Conservation (phyloP, 2,888 invertebrate genomes). For the Coelopa pilipes region DNA sequence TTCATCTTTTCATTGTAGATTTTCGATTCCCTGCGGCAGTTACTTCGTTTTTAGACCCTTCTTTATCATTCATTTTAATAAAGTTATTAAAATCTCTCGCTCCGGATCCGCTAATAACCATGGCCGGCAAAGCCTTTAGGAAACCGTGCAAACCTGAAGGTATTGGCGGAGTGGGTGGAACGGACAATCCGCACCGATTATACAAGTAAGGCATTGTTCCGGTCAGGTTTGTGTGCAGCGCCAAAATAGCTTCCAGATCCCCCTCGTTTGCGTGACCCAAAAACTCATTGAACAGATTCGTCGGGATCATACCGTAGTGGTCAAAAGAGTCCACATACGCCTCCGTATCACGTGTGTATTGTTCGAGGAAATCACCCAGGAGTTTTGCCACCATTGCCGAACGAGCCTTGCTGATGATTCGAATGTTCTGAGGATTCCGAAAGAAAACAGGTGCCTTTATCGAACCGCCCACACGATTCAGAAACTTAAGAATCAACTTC, state of each 20-base stretch:
- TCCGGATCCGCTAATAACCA: conserved; percentile 56
- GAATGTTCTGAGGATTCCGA: conserved; percentile 70
- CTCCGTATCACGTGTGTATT: conserved; percentile 86
- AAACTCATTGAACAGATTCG: conserved; percentile 72
- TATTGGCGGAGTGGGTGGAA: conserved; percentile 64
- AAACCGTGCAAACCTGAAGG: conserved; percentile 66
- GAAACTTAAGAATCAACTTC: conserved; percentile 78
- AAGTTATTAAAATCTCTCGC: conserved; percentile 57
- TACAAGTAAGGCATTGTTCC: conserved; percentile 65
- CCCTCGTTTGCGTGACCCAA: conserved; percentile 69
- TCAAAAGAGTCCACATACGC: conserved; percentile 79
- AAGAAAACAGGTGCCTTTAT: conserved; percentile 77
- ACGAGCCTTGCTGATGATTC: conserved; percentile 82
- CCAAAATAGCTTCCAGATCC: conserved; percentile 63
- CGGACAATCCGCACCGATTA: conserved; percentile 61
- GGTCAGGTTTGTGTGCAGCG: conserved; percentile 64
- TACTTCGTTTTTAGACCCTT: neutral
- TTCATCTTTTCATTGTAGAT: conserved; percentile 23
- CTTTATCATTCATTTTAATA: conserved; percentile 27
- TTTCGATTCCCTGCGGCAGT: conserved; percentile 12
- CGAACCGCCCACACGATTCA: conserved; percentile 77
- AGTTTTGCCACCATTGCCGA: conserved; percentile 87
- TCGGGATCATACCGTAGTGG: conserved; percentile 69
- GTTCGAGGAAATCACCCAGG: conserved; percentile 82
- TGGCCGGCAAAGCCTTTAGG: conserved; percentile 64